Evolutionary conservation across 1,140 invertebrate genomes (phyloP), one percentile per base, ranked within the genome.

Genomic region (Odontomachus brunneus): DNA sequence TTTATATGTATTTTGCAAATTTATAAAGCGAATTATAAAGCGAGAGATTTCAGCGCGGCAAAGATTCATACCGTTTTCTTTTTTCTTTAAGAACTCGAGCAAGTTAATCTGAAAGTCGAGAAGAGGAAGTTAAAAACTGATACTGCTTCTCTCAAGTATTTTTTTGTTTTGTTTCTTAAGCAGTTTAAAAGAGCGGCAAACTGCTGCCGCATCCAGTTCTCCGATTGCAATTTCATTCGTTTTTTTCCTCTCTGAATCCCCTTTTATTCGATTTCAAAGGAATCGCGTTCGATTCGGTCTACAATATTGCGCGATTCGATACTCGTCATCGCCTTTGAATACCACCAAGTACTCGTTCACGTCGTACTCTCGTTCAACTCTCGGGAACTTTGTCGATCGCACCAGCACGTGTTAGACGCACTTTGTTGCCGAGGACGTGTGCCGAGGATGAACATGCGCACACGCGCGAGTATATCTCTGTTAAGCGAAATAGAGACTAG

Each of bases 401-500:
- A 59, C 49, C 72, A 66, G 26, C 17, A 84, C 81, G 33, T 60
- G 73, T 73, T 53, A 80, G 67, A 57, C 22, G 71, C 51, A 71
- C 51, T 59, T 80, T 80, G 65, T 69, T 69, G 65, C 65, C 38
- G 51, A 69, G 19, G 51, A 49, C 62, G 72, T 48, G 71, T 74
- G 55, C 67, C 80, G 26, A 73, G 24, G 51, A 83, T 63, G 66
- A 72, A 74, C 85, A 75, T 65, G 60, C 51, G 26, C 44, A 87
- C 82, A 80, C 51, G 55, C 60, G 78, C 51, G 53, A 55, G 49
- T 49, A 51, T 63, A 15, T 65, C 49, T 29, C n/a, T 51, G 26
- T 82, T 59, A 63, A 22, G 71, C 67, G 17, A 78, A 80, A 74
- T 78, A 78, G 55, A 33, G 53, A 57, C 66, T 83, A 73, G 84